phyloP scores from a whole-genome alignment of 2,888 invertebrate genomes.

The Arge pagana region DNA sequence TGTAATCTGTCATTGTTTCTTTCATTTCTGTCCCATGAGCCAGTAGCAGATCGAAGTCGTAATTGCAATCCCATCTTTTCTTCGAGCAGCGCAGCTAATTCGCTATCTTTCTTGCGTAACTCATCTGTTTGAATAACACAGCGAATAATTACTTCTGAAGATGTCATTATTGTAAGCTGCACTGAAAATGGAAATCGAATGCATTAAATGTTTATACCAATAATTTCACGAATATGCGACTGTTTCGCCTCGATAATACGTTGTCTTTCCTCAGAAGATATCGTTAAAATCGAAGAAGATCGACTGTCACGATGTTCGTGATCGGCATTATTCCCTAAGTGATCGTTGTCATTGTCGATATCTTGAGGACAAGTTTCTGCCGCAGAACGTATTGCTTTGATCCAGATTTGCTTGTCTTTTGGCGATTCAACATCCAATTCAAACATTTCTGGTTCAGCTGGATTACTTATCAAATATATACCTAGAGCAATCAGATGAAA shows the following conservation, averaged over 20 bases:
- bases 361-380: slow-evolving; percentile 86
- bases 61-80: slow-evolving; percentile 87
- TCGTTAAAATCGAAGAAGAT: slow-evolving; percentile 47
- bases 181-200: not conserved
- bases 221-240: slow-evolving; percentile 78
- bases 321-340: slow-evolving; percentile 41
- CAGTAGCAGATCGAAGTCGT: slow-evolving; percentile 73
- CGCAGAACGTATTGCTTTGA: slow-evolving; percentile 83
- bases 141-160: not conserved
- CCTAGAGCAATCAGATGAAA: no score
- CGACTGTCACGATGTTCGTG: slow-evolving; percentile 45
- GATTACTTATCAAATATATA: slow-evolving; percentile 91
- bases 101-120: slow-evolving; percentile 84
- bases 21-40: slow-evolving; percentile 54
- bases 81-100: slow-evolving; percentile 83
- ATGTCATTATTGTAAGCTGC: no score
- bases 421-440: slow-evolving; percentile 86
- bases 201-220: slow-evolving; percentile 65
- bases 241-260: slow-evolving; percentile 77
- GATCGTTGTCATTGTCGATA: slow-evolving; percentile 67
- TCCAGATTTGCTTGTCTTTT: slow-evolving; percentile 89
- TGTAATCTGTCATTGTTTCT: slow-evolving; percentile 42
- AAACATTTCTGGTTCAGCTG: slow-evolving; percentile 94
- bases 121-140: slow-evolving; percentile 65
- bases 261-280: slow-evolving; percentile 76